phyloP scores from a whole-genome alignment of 2,888 invertebrate species.

The Metellina segmentata region DNA sequence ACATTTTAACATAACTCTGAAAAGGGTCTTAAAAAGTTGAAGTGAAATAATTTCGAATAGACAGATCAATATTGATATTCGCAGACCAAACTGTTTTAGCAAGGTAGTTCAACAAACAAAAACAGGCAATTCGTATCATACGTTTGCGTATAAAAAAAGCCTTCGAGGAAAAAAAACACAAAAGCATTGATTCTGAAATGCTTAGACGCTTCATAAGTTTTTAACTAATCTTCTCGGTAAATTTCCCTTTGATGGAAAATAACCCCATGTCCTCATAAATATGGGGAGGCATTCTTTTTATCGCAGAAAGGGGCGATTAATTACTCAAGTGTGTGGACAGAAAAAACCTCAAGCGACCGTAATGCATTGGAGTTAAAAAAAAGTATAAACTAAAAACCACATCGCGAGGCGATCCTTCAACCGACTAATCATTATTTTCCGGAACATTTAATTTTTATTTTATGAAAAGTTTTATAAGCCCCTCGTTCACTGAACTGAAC shows the following conservation, averaged over 20 bases:
- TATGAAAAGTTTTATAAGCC: constrained; percentile 1
- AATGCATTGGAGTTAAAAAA: constrained; percentile 8
- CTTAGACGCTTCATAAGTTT: not conserved
- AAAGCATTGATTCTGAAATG: not conserved
- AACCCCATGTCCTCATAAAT: not conserved
- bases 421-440: constrained; percentile 28
- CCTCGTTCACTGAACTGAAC: not conserved
- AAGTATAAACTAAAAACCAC: not conserved
- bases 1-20: not conserved
- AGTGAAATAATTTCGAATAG: not conserved
- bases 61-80: not conserved
- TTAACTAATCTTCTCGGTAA: not conserved
- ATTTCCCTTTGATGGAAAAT: not conserved
- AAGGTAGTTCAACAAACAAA: not conserved
- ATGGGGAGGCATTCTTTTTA: not conserved
- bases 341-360: not conserved
- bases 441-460: constrained; percentile 30
- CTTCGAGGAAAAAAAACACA: not conserved
- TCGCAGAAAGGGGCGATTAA: not conserved
- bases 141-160: not conserved
- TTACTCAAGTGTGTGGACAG: not conserved
- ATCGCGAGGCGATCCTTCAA: not conserved
- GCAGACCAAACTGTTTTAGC: not conserved
- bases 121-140: not conserved
- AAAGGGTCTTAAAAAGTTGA: not conserved